phyloP scores from a whole-genome alignment of 2,888 invertebrate species.

The Pheosia gnoma region DNA sequence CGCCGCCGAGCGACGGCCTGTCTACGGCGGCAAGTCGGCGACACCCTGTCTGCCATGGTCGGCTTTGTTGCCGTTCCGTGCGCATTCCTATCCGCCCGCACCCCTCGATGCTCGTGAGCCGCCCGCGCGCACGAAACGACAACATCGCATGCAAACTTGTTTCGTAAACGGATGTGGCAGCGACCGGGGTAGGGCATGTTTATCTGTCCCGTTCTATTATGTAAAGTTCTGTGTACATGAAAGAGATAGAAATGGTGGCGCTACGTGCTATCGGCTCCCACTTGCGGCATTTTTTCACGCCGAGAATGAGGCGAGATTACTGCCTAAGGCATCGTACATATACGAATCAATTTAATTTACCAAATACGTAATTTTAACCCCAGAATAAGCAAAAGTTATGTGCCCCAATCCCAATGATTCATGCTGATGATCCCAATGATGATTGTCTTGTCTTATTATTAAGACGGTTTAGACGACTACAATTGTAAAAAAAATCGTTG shows the following conservation, averaged over 20 bases:
- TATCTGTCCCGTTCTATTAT: slow-evolving; percentile 57
- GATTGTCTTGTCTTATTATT: too few species aligned
- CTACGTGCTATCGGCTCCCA: slow-evolving; percentile 85
- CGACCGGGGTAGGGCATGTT: slow-evolving; percentile 75
- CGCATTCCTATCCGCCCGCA: slow-evolving; percentile 82
- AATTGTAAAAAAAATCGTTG: too few species aligned
- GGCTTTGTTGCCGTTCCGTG: slow-evolving; percentile 86
- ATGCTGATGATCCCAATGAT: too few species aligned
- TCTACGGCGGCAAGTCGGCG: slow-evolving; percentile 93
- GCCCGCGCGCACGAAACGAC: slow-evolving; percentile 78
- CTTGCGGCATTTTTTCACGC: slow-evolving; percentile 87
- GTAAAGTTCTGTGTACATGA: slow-evolving; percentile 42
- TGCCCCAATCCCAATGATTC: too few species aligned
- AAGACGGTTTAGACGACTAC: too few species aligned
- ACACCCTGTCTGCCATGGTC: slow-evolving; percentile 97
- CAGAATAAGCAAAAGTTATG: too few species aligned
- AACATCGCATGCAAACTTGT: slow-evolving; percentile 87
- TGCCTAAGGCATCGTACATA: slow-evolving; percentile 70
- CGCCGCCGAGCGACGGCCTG: slow-evolving; percentile 89
- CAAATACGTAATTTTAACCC: too few species aligned
- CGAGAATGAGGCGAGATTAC: slow-evolving; percentile 87
- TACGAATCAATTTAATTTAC: background rate
- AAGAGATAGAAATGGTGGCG: slow-evolving; percentile 77
- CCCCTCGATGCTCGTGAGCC: slow-evolving; percentile 71
- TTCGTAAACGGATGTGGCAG: slow-evolving; percentile 89